Evolutionary conservation across 2,113 vertebrate genomes (phyloP).

Genomic region (Stegastes partitus): DNA sequence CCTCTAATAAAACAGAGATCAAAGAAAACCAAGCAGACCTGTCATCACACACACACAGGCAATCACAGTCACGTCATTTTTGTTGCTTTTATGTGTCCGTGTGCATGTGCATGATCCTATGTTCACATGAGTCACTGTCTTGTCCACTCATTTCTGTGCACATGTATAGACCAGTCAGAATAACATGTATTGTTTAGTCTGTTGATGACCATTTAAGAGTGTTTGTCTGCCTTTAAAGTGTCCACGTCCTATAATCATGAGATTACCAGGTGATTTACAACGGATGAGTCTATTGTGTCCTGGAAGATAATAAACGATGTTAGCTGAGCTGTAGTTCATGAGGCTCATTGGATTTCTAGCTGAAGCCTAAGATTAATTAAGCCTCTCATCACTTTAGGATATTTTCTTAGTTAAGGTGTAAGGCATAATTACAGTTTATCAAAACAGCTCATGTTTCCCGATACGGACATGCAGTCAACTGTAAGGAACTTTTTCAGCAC

Average conservation of each 20-base stretch:
- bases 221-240: constrained; percentile 28
- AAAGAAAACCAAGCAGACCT: constrained; percentile 69
- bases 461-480: not conserved
- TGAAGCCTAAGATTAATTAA: constrained; percentile 32
- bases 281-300: constrained; percentile 7
- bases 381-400: constrained; percentile 16
- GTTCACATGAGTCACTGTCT: constrained; percentile 40
- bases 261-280: constrained; percentile 27
- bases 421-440: constrained; percentile 23
- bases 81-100: constrained; percentile 34
- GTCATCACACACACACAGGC: constrained; percentile 55
- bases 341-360: constrained; percentile 2
- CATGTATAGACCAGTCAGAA: constrained; percentile 16
- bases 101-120: not conserved
- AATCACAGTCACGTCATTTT: constrained; percentile 31
- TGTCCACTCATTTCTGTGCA: constrained; percentile 12
- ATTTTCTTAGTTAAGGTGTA: constrained; percentile 14
- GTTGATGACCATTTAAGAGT: constrained; percentile 18
- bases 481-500: constrained; percentile 37
- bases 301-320: constrained; percentile 28
- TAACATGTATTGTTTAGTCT: constrained; percentile 35
- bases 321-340: not conserved
- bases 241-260: constrained; percentile 30
- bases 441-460: constrained; percentile 36
- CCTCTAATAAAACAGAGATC: constrained; percentile 82